These are phyloP conservation scores for Hybos culiciformis DNA, from an alignment of 2,888 invertebrate species.

Conservation along the genomic window DNA sequence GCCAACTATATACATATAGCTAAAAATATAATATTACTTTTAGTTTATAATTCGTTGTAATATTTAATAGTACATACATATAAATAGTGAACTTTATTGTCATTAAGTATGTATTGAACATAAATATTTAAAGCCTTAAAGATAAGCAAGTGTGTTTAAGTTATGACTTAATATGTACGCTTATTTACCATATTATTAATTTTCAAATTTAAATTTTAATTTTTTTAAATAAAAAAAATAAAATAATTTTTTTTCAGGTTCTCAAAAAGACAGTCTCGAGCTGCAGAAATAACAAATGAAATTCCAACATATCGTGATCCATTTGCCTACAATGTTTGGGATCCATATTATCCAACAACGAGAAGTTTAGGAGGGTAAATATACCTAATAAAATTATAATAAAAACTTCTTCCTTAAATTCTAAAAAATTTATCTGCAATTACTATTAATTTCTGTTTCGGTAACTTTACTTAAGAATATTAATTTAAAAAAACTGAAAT, in stretches of 20 bases:
- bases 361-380: constrained; percentile 40
- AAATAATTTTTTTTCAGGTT: constrained; percentile 36
- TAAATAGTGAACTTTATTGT: neutral
- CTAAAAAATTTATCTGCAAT: too few relatives aligned
- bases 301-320: constrained; percentile 72
- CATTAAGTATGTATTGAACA: neutral
- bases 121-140: neutral
- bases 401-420: too few relatives aligned
- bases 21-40: too few relatives aligned
- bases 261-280: constrained; percentile 74
- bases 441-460: too few relatives aligned
- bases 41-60: too few relatives aligned
- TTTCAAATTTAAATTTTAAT: neutral
- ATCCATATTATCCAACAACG: constrained; percentile 44
- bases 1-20: too few relatives aligned
- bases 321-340: constrained; percentile 70
- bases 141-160: neutral
- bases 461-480: too few relatives aligned
- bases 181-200: neutral
- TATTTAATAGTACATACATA: neutral
- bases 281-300: constrained; percentile 76
- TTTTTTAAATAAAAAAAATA: neutral
- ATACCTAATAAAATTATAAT: too few relatives aligned
- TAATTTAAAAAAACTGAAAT: too few relatives aligned
- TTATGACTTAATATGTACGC: neutral